phyloP scores from a whole-genome alignment of 2,113 vertebrate genomes.

The Chelonoidis abingdonii region DNA sequence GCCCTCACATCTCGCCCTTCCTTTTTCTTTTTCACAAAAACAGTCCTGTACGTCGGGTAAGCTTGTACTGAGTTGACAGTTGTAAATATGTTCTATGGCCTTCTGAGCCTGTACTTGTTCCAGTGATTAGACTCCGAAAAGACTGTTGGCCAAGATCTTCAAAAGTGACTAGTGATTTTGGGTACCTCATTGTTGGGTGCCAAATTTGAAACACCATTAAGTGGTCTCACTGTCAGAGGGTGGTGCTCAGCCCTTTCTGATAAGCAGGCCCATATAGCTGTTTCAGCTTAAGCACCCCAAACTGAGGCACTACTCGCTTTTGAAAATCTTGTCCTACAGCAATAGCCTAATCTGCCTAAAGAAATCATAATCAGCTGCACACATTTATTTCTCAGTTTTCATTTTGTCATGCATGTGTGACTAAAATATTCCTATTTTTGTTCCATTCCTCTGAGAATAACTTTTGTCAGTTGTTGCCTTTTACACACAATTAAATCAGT shows the following conservation, averaged over 20 bases:
- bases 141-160: background rate
- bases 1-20: background rate
- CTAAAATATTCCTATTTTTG: slow-evolving; percentile 11
- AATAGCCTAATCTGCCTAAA: background rate
- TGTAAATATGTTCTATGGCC: background rate
- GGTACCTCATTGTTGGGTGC: background rate
- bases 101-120: background rate
- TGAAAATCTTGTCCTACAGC: background rate
- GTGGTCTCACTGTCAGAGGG: background rate
- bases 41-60: background rate
- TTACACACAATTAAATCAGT: slow-evolving; percentile 43
- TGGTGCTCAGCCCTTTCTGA: background rate
- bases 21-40: slow-evolving; percentile 12
- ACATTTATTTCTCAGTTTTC: slow-evolving; percentile 9
- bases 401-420: background rate
- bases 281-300: background rate
- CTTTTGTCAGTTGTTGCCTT: slow-evolving; percentile 22
- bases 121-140: background rate
- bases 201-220: fast-evolving
- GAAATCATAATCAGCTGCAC: background rate
- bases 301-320: background rate
- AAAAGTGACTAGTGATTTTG: background rate
- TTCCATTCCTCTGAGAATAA: slow-evolving; percentile 16
- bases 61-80: background rate
- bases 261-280: background rate